These are phyloP conservation scores for Mesodorylaimus sp. DNA, from an alignment of 2,888 invertebrate genomes.

Conservation along the genomic window DNA sequence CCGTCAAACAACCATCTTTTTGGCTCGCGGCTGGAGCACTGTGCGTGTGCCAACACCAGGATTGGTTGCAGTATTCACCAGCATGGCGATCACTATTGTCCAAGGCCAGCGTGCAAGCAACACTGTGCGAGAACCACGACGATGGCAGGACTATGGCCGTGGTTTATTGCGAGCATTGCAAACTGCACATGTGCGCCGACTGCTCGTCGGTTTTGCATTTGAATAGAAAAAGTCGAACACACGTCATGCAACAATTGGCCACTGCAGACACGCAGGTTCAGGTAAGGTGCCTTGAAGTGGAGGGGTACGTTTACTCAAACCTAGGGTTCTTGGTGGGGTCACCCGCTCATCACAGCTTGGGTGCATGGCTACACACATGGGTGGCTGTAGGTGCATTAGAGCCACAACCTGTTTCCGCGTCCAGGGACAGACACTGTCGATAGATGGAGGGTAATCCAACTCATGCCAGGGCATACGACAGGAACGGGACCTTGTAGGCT, in stretches of 20 bases:
- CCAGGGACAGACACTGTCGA: too few species aligned
- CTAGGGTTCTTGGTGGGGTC: too few species aligned
- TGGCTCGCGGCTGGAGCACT: background rate
- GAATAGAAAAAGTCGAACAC: slow-evolving; percentile 61
- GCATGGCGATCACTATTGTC: background rate
- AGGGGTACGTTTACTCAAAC: too few species aligned
- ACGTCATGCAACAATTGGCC: slow-evolving; percentile 49
- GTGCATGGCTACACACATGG: too few species aligned
- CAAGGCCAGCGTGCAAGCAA: background rate
- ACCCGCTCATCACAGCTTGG: too few species aligned
- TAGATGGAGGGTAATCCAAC: too few species aligned
- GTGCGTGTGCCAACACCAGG: background rate
- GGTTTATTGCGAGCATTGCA: slow-evolving; percentile 72
- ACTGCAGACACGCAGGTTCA: slow-evolving; percentile 14
- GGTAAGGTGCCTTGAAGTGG: slow-evolving; percentile 1
- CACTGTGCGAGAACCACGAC: slow-evolving; percentile 72
- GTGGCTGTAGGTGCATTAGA: too few species aligned
- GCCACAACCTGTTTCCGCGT: too few species aligned
- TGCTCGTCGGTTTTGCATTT: slow-evolving; percentile 88
- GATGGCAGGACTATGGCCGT: slow-evolving; percentile 70
- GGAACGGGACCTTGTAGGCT: too few species aligned
- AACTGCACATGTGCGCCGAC: slow-evolving; percentile 62
- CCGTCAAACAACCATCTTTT: background rate
- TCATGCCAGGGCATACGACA: too few species aligned
- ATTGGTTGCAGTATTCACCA: slow-evolving; percentile 3